Evolutionary conservation across 2,888 invertebrate species (phyloP).

Genomic region (Catotricha subobsoleta): DNA sequence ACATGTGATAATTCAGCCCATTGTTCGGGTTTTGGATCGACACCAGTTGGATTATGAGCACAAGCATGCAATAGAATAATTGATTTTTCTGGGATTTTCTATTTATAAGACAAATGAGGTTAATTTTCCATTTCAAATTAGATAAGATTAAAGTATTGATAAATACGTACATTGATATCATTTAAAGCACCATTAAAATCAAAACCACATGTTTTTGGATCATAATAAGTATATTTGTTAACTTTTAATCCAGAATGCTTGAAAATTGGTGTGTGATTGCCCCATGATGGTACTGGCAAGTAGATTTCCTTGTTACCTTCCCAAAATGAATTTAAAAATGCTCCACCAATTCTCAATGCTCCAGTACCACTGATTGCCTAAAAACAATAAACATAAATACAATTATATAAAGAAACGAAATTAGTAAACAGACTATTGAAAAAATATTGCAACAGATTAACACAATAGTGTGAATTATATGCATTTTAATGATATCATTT

Average conservation of each 20-base stretch:
- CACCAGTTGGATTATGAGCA: slow-evolving; percentile 96
- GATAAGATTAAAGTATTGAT: background rate
- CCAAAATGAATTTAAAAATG: slow-evolving; percentile 69
- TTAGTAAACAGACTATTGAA: no score
- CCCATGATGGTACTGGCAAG: slow-evolving; percentile 91
- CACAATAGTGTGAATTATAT: no score
- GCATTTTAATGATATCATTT: no score
- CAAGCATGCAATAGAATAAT: slow-evolving; percentile 89
- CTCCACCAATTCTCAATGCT: slow-evolving; percentile 79
- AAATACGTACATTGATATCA: slow-evolving; percentile 58
- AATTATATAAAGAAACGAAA: no score
- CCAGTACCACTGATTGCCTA: slow-evolving; percentile 96
- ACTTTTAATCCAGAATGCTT: slow-evolving; percentile 70
- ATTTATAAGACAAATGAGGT: slow-evolving; percentile 15
- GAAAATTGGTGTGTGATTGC: slow-evolving; percentile 92
- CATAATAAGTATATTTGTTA: slow-evolving; percentile 85
- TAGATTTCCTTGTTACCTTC: slow-evolving; percentile 65
- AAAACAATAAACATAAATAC: slow-evolving; percentile 22
- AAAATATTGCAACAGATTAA: no score
- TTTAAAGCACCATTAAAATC: slow-evolving; percentile 78
- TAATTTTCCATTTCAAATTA: slow-evolving; percentile 3
- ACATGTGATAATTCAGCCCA: slow-evolving; percentile 76
- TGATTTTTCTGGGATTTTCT: slow-evolving; percentile 85
- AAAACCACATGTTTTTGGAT: slow-evolving; percentile 81
- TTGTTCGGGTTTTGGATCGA: slow-evolving; percentile 72